Percentiles rank a stretch among this genome's conserved stretches.
Evolutionary conservation across 2,113 vertebrate genomes (phyloP).

Genomic region (Otolemur garnettii): DNA sequence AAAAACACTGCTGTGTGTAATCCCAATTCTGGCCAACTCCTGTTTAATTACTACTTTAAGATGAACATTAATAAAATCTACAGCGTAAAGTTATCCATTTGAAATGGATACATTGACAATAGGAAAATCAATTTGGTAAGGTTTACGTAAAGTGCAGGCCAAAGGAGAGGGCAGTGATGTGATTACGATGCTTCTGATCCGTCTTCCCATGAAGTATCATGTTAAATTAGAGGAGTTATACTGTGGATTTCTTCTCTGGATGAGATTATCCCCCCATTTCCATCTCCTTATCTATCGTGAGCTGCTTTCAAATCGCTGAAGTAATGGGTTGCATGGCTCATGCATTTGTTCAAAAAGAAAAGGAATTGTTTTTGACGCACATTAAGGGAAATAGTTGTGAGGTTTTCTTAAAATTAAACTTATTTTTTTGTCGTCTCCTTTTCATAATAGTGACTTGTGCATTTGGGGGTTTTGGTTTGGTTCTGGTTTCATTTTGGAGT

Average conservation of each 20-base stretch:
- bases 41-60: conserved; percentile 56
- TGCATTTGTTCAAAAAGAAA: conserved; percentile 45
- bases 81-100: conserved; percentile 41
- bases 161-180: conserved; percentile 52
- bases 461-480: background rate
- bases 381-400: conserved; percentile 47
- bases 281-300: conserved; percentile 72
- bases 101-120: conserved; percentile 6
- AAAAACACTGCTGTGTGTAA: background rate
- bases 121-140: conserved; percentile 74
- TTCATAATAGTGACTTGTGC: background rate
- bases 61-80: conserved; percentile 45
- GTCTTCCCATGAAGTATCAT: conserved; percentile 61
- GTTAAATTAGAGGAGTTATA: conserved; percentile 63
- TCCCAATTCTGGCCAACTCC: conserved; percentile 9
- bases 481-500: background rate
- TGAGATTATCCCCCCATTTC: conserved; percentile 74
- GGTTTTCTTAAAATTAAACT: conserved; percentile 17
- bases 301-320: conserved; percentile 60
- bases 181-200: conserved; percentile 65
- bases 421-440: background rate
- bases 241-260: conserved; percentile 50
- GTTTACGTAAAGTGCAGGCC: conserved; percentile 59
- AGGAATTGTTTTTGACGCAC: conserved; percentile 40
- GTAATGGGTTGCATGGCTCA: conserved; percentile 57